phyloP scores from a whole-genome alignment of 2,888 invertebrate genomes.

The Thyatira batis region DNA sequence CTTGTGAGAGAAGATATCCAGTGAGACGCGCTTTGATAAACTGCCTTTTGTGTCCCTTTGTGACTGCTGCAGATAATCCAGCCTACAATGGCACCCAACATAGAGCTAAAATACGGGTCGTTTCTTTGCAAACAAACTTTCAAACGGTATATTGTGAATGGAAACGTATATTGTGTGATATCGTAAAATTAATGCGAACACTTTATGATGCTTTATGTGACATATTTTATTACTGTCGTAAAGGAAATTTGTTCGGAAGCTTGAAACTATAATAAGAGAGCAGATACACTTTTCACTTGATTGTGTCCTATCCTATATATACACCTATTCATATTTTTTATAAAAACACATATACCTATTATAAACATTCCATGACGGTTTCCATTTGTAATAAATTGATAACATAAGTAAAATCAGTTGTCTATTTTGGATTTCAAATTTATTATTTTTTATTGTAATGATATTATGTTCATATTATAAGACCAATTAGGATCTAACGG shows the following conservation, averaged over 20 bases:
- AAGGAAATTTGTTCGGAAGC: neutral
- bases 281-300: too few species aligned
- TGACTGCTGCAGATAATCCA: slow-evolving; percentile 60
- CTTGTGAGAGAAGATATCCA: slow-evolving; percentile 56
- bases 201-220: neutral
- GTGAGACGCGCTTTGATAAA: slow-evolving; percentile 66
- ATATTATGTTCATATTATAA: neutral
- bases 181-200: neutral
- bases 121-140: slow-evolving; percentile 48
- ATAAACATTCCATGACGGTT: too few species aligned
- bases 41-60: slow-evolving; percentile 68
- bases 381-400: too few species aligned
- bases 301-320: too few species aligned
- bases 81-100: slow-evolving; percentile 45
- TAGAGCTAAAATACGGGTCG: slow-evolving; percentile 43
- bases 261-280: too few species aligned
- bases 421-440: too few species aligned
- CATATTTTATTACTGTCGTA: slow-evolving; percentile 1
- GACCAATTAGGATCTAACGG: slow-evolving; percentile 18
- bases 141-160: slow-evolving; percentile 23
- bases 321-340: too few species aligned
- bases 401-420: too few species aligned
- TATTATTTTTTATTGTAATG: too few species aligned
- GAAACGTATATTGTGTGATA: slow-evolving; percentile 6
- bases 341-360: too few species aligned